Evolutionary conservation across 2,797 vertebrate genomes (phyloP).

Genomic region (Leucoraja ocellata): DNA sequence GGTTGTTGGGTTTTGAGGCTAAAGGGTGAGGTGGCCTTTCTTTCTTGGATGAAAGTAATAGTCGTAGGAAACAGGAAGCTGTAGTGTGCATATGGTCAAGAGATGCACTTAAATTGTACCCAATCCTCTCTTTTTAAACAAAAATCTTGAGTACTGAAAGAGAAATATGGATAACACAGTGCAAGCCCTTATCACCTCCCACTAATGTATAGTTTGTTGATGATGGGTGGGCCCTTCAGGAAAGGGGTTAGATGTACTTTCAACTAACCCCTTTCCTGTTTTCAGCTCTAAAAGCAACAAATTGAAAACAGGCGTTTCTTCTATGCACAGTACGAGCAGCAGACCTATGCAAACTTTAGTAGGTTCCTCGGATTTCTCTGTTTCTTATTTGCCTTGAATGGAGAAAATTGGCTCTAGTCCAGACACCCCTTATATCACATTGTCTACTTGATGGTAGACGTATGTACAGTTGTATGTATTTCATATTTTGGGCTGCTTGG

Average conservation of each 20-base stretch:
- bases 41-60: neutral
- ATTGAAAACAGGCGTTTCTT: conserved; percentile 2
- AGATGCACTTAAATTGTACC: neutral
- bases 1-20: neutral
- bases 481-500: neutral
- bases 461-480: neutral
- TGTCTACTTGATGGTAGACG: neutral
- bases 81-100: neutral
- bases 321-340: neutral
- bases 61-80: neutral
- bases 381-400: neutral
- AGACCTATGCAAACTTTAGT: neutral
- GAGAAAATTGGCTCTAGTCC: neutral
- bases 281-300: neutral
- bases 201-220: neutral
- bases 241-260: neutral
- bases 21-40: neutral
- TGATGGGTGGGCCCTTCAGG: neutral
- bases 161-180: neutral
- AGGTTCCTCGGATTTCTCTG: neutral
- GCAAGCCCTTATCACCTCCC: neutral
- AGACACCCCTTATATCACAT: neutral
- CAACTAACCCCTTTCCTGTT: conserved; percentile 31
- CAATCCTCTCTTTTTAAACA: neutral
- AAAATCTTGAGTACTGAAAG: neutral